Conservation (phyloP, 2,888 invertebrate species). For the Saturnia japonica region DNA sequence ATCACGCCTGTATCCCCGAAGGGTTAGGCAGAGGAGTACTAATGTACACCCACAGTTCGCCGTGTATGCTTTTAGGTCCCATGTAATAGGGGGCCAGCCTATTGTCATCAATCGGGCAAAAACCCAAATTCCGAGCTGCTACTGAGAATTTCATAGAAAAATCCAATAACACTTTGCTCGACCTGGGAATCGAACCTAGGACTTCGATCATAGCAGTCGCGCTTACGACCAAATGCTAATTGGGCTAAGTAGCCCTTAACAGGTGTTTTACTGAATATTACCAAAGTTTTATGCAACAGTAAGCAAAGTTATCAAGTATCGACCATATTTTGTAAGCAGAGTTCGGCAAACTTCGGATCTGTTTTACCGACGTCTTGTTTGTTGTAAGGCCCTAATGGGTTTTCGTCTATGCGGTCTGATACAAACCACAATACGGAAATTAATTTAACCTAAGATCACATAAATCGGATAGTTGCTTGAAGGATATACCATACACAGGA, state of each 20-base stretch:
- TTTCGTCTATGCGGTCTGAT: conserved; percentile 24
- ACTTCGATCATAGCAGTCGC: too few species aligned
- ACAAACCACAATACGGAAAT: conserved; percentile 50
- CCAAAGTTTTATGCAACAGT: neutral
- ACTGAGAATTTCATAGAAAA: too few species aligned
- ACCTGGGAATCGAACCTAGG: too few species aligned
- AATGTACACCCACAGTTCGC: too few species aligned
- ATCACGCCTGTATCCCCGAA: too few species aligned
- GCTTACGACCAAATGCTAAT: too few species aligned
- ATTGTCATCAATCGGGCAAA: too few species aligned
- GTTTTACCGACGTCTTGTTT: conserved; percentile 8
- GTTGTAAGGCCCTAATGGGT: conserved; percentile 13
- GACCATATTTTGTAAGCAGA: neutral
- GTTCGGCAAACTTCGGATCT: neutral
- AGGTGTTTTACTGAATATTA: neutral
- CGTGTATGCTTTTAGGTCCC: too few species aligned
- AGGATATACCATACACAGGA: neutral
- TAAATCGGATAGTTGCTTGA: conserved; percentile 17
- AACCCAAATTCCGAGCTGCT: too few species aligned
- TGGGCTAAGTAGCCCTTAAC: neutral
- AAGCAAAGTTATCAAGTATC: neutral
- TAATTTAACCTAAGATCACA: conserved; percentile 40
- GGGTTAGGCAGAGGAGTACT: too few species aligned
- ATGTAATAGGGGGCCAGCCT: too few species aligned
- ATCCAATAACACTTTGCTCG: too few species aligned